Evolutionary conservation across 2,113 vertebrate genomes (phyloP), one percentile per base, ranked within the genome.

Genomic region (Anas platyrhynchos): DNA sequence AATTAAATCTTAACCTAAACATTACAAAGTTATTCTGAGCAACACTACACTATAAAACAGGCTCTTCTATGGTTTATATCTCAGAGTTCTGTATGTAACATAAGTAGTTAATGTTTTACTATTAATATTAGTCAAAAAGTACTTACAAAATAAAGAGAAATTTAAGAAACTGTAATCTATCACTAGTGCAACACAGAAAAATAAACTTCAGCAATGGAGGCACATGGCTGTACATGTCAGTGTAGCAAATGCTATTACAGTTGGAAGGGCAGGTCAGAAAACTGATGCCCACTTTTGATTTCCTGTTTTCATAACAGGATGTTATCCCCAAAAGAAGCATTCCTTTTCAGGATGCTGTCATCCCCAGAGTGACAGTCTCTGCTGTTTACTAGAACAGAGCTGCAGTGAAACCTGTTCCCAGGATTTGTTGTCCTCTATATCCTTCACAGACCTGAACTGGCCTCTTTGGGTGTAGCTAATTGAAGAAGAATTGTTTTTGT

Each of bases 81-180:
- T 94, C 68, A 96, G 83, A 41, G 87, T 66, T 67, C 14, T 63
- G 54, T 56, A 62, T 16, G 67, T 67, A 83, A 75, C 55, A 43
- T 61, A 77, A 86, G 34, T 93, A 59, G 26, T 73, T 83, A 75
- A 43, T 41, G 84, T 44, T 69, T 77, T 91, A 67, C 77, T 94
- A 76, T 88, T 66, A 89, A 75, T 75, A 66, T 68, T 86, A 80
- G 76, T 78, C 68, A 77, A 63, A 94, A 91, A 82, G 36, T 43
- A 84, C 69, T 31, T 50, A 58, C 25, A 79, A 81, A 67, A 80
- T 52, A 48, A 78, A 15, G 15, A 17, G n/a, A 36, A 78, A 86
- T 48, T 91, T 77, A 85, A 52, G 86, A 88, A 34, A 86, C 5
- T 1, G 73, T 52, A 12, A 31, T 74, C 2, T 87, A 5, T 43